phyloP scores from a whole-genome alignment of 2,888 invertebrate species.

The Hyalella azteca region DNA sequence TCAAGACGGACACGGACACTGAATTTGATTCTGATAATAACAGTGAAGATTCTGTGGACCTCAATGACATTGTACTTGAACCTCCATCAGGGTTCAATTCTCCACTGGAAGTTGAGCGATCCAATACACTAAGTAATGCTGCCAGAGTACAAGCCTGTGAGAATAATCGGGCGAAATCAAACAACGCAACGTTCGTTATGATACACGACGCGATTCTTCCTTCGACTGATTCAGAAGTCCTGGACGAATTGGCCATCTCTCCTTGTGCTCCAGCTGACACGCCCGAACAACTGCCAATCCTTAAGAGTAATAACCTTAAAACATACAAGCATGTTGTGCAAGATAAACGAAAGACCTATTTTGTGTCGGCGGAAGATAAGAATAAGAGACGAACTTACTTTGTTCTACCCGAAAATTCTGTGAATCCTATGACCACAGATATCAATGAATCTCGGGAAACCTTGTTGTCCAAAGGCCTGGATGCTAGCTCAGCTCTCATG shows the following conservation, averaged over 20 bases:
- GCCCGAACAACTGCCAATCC: not conserved
- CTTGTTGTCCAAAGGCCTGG: too few species aligned
- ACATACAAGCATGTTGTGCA: too few species aligned
- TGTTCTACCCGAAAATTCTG: not conserved
- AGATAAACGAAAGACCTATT: not conserved
- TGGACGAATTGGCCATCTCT: too few species aligned
- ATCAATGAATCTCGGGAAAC: too few species aligned
- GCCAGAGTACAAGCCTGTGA: too few species aligned
- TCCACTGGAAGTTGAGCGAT: not conserved
- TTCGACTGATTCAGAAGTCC: too few species aligned
- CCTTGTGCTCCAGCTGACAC: not conserved
- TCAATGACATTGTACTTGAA: not conserved
- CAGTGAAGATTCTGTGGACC: not conserved
- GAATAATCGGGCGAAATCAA: too few species aligned
- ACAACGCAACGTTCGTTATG: too few species aligned
- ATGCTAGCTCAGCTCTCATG: too few species aligned
- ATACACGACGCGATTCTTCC: too few species aligned
- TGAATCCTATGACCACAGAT: too few species aligned
- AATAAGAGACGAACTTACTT: not conserved
- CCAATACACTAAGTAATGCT: too few species aligned
- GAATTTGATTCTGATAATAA: not conserved
- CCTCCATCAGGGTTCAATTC: conserved; percentile 1
- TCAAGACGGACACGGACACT: not conserved
- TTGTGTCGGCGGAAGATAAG: not conserved
- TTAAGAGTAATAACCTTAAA: not conserved